Evolutionary conservation across 2,888 invertebrate species (phyloP).

Genomic region (Dicroscelio sp.): DNA sequence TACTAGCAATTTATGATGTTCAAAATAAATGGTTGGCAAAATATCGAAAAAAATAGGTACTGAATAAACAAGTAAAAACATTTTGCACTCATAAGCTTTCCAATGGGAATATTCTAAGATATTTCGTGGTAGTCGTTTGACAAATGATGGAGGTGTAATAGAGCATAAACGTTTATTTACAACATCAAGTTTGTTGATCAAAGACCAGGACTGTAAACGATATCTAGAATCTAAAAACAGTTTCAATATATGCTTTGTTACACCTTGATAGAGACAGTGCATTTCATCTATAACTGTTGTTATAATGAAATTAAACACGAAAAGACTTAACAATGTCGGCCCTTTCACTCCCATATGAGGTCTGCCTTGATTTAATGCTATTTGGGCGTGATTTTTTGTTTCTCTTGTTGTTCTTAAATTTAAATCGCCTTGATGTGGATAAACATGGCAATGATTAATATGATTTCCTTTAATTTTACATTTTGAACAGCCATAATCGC

Average conservation of each 20-base stretch:
- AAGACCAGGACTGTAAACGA: neutral
- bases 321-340: slow-evolving; percentile 49
- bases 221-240: slow-evolving; percentile 64
- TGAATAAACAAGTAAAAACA: slow-evolving; percentile 4
- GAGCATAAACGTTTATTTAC: neutral
- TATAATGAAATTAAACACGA: slow-evolving; percentile 66
- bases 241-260: slow-evolving; percentile 62
- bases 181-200: neutral
- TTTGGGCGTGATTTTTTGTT: neutral
- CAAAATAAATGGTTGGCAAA: neutral
- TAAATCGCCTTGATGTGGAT: slow-evolving; percentile 33
- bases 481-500: slow-evolving; percentile 26
- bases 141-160: neutral
- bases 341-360: slow-evolving; percentile 67
- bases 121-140: neutral
- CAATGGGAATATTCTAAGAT: neutral
- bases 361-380: neutral
- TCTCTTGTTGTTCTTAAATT: slow-evolving; percentile 45
- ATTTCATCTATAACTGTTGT: slow-evolving; percentile 75
- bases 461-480: neutral
- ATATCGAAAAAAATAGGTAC: neutral
- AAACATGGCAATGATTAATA: neutral
- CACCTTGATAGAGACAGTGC: slow-evolving; percentile 78
- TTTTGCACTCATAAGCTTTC: slow-evolving; percentile 10
- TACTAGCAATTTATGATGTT: slow-evolving; percentile 28